Conservation (phyloP, 2,113 vertebrate genomes). For the Sylvietta virens region DNA sequence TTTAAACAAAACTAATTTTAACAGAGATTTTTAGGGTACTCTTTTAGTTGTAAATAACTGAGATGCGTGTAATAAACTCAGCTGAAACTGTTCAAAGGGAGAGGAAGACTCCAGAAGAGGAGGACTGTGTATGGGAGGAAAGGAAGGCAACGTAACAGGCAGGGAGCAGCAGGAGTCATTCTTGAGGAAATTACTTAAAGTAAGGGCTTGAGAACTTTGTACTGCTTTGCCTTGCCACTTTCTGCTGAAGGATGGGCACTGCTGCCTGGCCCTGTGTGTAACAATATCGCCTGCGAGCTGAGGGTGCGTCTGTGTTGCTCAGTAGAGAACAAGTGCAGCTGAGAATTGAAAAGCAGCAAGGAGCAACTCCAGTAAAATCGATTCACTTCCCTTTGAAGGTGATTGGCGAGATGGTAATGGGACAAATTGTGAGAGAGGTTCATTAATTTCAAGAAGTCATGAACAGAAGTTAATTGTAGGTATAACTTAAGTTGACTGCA, state of each 20-base stretch:
- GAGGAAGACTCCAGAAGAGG: not conserved
- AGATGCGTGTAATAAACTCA: not conserved
- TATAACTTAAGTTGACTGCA: not conserved
- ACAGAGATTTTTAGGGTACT: not conserved
- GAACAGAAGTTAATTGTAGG: not conserved
- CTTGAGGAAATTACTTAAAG: not conserved
- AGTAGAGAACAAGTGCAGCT: not conserved
- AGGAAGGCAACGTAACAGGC: not conserved
- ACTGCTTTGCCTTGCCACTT: not conserved
- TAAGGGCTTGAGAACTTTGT: not conserved
- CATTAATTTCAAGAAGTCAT: not conserved
- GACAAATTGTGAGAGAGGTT: not conserved
- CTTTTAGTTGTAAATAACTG: not conserved
- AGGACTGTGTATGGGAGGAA: accelerated
- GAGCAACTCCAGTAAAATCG: not conserved
- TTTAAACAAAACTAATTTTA: not conserved
- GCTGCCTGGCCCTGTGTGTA: not conserved
- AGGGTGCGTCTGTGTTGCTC: not conserved
- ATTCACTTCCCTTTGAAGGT: not conserved
- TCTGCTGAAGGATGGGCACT: not conserved
- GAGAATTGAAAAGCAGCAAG: not conserved
- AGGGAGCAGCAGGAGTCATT: not conserved
- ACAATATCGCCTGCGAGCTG: not conserved
- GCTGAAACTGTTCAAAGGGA: not conserved
- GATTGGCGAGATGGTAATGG: not conserved